Evolutionary conservation across 2,113 vertebrate species (phyloP).

Genomic region (Sitta europaea): DNA sequence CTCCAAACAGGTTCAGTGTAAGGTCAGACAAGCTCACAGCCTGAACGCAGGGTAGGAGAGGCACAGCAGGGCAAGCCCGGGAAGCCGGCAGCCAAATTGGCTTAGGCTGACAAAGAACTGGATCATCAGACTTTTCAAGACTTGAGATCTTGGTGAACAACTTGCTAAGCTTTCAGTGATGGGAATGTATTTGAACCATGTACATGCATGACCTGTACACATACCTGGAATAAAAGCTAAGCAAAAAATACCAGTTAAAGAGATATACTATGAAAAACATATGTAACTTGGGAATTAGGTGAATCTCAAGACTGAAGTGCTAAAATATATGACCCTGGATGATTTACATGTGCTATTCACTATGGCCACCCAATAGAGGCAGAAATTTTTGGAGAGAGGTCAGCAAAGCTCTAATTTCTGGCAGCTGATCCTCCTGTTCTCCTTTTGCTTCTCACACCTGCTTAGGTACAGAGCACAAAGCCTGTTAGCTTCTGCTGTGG

Average conservation of each 20-base stretch:
- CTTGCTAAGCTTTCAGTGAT: not conserved
- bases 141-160: not conserved
- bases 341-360: not conserved
- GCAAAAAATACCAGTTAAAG: not conserved
- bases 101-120: not conserved
- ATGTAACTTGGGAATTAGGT: not conserved
- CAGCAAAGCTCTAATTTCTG: not conserved
- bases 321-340: not conserved
- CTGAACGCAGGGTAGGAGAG: not conserved
- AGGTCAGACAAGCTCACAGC: slow-evolving; percentile 41
- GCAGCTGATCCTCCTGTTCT: not conserved
- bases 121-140: slow-evolving; percentile 2
- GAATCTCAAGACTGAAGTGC: not conserved
- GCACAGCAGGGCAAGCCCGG: not conserved
- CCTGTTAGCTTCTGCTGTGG: not conserved
- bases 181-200: not conserved
- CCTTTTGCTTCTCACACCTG: not conserved
- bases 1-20: slow-evolving; percentile 20
- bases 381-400: not conserved
- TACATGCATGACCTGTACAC: not conserved
- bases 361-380: not conserved
- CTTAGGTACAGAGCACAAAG: not conserved
- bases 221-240: not conserved
- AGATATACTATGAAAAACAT: not conserved
- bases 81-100: not conserved